Evolutionary conservation across 2,113 vertebrate species (phyloP), one percentile per base, ranked within the genome.

Genomic region (Pluvianellus socialis): DNA sequence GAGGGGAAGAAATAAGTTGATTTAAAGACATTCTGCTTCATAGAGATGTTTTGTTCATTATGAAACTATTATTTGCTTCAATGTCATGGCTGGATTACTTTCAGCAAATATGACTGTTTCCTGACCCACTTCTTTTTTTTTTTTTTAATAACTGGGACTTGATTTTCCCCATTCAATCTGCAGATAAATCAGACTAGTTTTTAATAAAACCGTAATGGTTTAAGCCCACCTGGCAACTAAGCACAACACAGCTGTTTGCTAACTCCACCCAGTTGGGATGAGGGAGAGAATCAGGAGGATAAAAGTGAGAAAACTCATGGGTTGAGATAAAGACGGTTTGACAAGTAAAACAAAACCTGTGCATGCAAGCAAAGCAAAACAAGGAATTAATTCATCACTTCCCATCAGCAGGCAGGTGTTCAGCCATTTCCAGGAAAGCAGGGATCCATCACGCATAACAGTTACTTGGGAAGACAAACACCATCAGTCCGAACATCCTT

Each of bases 361-460:
- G 2, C 4, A 21, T 0, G 1, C 8, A 24, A 35, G 9, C 35
- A 58, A 67, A 67, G 10, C n/a, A 58, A 42, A 30, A 14, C 5
- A 7, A 58, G 44, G 44, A 26, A 32, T 59, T 59, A 2, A 32
- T 33, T 66, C 18, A 9, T 12, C 11, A 1, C 6, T 88, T 47
- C 19, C n/a, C 19, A 24, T 22, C 0, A 0, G 27, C 15, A 55
- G 40, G 20, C 5, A 79, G 40, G 3, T 47, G 6, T 63, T 55
- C 9, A 71, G 14, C 12, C 9, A 8, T 3, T 33, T 9, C 28
- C 30, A 58, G 32, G 44, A 66, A 50, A 66, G 7, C 50, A 58
- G 21, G 35, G 24, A 2, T 65, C 4, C 42, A 30, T 9, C 20
- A 65, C 0, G 0, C 0, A 0, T 42, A 24, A 56, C 20, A 23